Conservation (phyloP, 2,888 invertebrate species). For the Acleris sparsana region DNA sequence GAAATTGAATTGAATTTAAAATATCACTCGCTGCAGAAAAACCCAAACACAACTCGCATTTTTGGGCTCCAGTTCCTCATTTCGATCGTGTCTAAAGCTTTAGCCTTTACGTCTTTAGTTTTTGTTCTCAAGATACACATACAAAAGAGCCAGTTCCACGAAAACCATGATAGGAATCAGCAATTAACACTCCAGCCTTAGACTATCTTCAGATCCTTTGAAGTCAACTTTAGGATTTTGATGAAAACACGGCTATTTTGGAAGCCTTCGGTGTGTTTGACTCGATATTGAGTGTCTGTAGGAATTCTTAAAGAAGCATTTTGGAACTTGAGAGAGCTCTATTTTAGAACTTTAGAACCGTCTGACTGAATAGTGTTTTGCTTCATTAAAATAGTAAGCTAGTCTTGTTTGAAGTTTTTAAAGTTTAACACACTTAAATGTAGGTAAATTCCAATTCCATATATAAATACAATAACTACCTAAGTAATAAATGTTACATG, state of each 20-base stretch:
- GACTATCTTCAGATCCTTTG: conserved; percentile 38
- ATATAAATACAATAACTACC: too few relatives aligned
- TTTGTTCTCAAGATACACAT: conserved; percentile 39
- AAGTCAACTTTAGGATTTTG: conserved; percentile 31
- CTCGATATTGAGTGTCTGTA: conserved; percentile 24
- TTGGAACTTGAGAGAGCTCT: conserved; percentile 2
- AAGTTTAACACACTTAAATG: too few relatives aligned
- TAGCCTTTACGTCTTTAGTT: conserved; percentile 37
- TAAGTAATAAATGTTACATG: too few relatives aligned
- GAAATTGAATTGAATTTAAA: background rate
- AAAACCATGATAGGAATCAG: conserved; percentile 65
- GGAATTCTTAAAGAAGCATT: conserved; percentile 8
- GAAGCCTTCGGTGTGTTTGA: conserved; percentile 25
- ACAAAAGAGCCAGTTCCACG: conserved; percentile 53
- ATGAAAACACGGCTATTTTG: conserved; percentile 25
- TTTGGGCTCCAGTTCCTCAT: conserved; percentile 24
- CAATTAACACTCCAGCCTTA: conserved; percentile 61
- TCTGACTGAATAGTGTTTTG: background rate
- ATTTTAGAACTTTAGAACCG: conserved; percentile 1
- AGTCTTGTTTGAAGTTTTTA: too few relatives aligned
- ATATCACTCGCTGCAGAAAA: background rate
- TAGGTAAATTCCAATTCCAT: too few relatives aligned
- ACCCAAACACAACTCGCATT: conserved; percentile 5
- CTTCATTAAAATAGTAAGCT: background rate
- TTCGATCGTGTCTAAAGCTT: conserved; percentile 25